These are phyloP conservation scores for Chaenodraco wilsoni DNA, from an alignment of 2,797 vertebrate species.

Conservation along the genomic window DNA sequence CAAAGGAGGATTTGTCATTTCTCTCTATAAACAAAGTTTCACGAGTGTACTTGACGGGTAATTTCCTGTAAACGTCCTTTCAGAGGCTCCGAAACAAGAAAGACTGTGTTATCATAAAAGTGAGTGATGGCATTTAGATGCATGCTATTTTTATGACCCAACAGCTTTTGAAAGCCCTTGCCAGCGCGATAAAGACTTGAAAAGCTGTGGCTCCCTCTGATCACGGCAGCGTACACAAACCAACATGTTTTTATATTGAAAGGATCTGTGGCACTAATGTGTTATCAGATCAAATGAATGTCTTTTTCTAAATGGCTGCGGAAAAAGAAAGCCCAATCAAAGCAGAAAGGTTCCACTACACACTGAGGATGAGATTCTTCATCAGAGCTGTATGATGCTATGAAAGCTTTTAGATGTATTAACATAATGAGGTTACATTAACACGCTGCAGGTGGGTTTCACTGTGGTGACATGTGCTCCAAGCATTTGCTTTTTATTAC, in stretches of 20 bases:
- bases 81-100: constrained; percentile 55
- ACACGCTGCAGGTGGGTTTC: constrained; percentile 39
- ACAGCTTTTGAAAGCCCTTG: constrained; percentile 74
- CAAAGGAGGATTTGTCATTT: constrained; percentile 58
- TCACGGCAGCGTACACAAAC: constrained; percentile 21
- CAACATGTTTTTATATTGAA: constrained; percentile 18
- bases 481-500: constrained; percentile 43
- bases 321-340: constrained; percentile 16
- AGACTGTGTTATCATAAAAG: constrained; percentile 60
- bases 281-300: constrained; percentile 6
- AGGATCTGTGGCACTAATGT: constrained; percentile 14
- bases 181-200: constrained; percentile 79
- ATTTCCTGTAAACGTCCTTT: constrained; percentile 66
- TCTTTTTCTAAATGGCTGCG: constrained; percentile 3
- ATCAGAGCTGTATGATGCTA: background rate
- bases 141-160: constrained; percentile 78
- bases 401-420: constrained; percentile 24
- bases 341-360: background rate
- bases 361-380: constrained; percentile 11
- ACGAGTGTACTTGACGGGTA: constrained; percentile 56
- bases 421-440: constrained; percentile 31
- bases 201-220: constrained; percentile 52
- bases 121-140: constrained; percentile 68
- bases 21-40: constrained; percentile 62
- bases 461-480: constrained; percentile 16